Percentiles rank a stretch among this genome's conserved stretches.
These are phyloP conservation scores for Drosophila tropicalis DNA, from an alignment of 1,140 invertebrate genomes.

Conservation along the genomic window DNA sequence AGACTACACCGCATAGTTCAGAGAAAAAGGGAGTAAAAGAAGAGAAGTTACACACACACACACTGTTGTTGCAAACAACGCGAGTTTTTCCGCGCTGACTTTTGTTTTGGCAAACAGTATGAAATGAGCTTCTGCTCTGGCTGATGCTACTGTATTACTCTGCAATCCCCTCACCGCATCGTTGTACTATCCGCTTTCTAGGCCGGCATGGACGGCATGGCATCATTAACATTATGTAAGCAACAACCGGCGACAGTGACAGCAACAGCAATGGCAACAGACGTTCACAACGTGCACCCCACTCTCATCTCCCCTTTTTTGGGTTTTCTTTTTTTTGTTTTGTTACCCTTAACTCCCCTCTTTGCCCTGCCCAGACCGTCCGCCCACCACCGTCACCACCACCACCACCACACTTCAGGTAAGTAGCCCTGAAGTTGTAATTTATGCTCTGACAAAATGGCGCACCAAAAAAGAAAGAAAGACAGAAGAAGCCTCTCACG, in stretches of 20 bases:
- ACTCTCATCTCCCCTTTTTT: neutral
- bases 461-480: slow-evolving; percentile 54
- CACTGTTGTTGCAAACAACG: slow-evolving; percentile 23
- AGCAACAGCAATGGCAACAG: slow-evolving; percentile 40
- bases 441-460: slow-evolving; percentile 77
- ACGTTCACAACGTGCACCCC: slow-evolving; percentile 11
- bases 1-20: neutral
- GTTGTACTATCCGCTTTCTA: slow-evolving; percentile 18
- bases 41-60: slow-evolving; percentile 44
- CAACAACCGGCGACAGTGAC: slow-evolving; percentile 68
- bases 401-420: slow-evolving; percentile 21
- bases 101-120: slow-evolving; percentile 72
- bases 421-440: slow-evolving; percentile 74
- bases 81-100: slow-evolving; percentile 44
- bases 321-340: neutral
- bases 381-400: slow-evolving; percentile 3
- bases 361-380: slow-evolving; percentile 8
- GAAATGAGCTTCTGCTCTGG: slow-evolving; percentile 54
- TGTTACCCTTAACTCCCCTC: slow-evolving; percentile 3
- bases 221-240: slow-evolving; percentile 80
- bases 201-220: slow-evolving; percentile 53
- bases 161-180: neutral
- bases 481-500: slow-evolving; percentile 50
- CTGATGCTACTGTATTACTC: neutral
- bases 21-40: slow-evolving; percentile 20